These are phyloP conservation scores for Merluccius polli DNA, from an alignment of 2,797 vertebrate genomes.

Conservation along the genomic window DNA sequence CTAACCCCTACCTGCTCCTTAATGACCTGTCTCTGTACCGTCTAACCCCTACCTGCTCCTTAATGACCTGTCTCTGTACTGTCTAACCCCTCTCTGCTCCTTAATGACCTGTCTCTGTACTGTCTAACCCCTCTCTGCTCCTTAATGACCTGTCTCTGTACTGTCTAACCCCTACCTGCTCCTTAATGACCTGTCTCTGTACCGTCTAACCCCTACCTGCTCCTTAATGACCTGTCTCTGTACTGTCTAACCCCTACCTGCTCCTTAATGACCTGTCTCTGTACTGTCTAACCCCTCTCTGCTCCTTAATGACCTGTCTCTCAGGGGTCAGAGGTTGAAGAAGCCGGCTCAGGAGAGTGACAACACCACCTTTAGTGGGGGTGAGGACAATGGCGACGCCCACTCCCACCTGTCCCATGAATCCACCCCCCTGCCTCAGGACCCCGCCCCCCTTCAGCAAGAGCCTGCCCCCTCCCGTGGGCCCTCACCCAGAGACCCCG, in stretches of 20 bases:
- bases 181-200: too few relatives aligned
- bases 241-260: background rate
- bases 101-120: too few relatives aligned
- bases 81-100: too few relatives aligned
- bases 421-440: constrained; percentile 71
- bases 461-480: constrained; percentile 43
- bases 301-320: background rate
- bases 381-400: constrained; percentile 82
- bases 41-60: too few relatives aligned
- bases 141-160: too few relatives aligned
- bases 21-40: too few relatives aligned
- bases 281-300: background rate
- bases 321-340: constrained; percentile 82
- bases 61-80: too few relatives aligned
- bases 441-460: constrained; percentile 47
- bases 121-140: background rate
- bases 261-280: background rate
- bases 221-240: too few relatives aligned
- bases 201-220: background rate
- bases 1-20: too few relatives aligned
- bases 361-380: constrained; percentile 85
- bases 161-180: background rate
- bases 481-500: constrained; percentile 18
- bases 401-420: constrained; percentile 80
- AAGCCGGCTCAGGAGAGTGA: constrained; percentile 83